Conservation (phyloP, 64 coral and sea anemone species). For the Astreopora myriophthalma region DNA sequence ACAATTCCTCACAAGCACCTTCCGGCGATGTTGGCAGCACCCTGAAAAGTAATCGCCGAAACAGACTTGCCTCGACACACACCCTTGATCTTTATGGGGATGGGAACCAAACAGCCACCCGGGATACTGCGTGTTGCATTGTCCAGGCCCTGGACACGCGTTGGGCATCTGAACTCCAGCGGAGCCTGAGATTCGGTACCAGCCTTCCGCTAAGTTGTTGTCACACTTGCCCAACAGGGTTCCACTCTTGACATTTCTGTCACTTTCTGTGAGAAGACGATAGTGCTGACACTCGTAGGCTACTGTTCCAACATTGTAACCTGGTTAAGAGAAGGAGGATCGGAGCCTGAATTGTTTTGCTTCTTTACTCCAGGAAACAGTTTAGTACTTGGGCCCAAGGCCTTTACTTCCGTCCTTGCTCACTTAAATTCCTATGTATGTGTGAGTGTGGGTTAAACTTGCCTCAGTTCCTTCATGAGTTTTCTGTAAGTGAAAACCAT, state of each 20-base stretch:
- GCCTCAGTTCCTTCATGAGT: too few relatives aligned
- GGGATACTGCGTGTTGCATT: conserved; percentile 74
- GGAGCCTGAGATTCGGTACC: conserved; percentile 79
- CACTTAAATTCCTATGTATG: too few relatives aligned
- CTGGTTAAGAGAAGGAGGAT: background rate
- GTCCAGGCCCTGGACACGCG: conserved; percentile 22
- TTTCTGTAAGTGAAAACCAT: too few relatives aligned
- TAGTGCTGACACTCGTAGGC: conserved; percentile 92
- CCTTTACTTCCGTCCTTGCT: too few relatives aligned
- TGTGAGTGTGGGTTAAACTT: too few relatives aligned
- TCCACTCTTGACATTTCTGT: conserved; percentile 53
- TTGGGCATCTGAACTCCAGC: conserved; percentile 78
- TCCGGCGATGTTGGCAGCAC: conserved; percentile 54
- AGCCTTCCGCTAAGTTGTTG: conserved; percentile 83
- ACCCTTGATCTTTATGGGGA: conserved; percentile 79
- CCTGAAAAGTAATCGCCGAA: conserved; percentile 67
- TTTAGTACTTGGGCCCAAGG: too few relatives aligned
- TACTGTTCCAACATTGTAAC: conserved; percentile 77
- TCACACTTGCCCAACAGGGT: conserved; percentile 72
- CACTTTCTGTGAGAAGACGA: conserved; percentile 65
- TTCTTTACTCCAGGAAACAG: too few relatives aligned
- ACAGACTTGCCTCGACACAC: conserved; percentile 70
- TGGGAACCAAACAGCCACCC: conserved; percentile 84
- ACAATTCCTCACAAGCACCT: conserved; percentile 85
- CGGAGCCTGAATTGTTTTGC: background rate